Evolutionary conservation across 2,797 vertebrate genomes (phyloP).

Genomic region (Sebastes trivittatus): DNA sequence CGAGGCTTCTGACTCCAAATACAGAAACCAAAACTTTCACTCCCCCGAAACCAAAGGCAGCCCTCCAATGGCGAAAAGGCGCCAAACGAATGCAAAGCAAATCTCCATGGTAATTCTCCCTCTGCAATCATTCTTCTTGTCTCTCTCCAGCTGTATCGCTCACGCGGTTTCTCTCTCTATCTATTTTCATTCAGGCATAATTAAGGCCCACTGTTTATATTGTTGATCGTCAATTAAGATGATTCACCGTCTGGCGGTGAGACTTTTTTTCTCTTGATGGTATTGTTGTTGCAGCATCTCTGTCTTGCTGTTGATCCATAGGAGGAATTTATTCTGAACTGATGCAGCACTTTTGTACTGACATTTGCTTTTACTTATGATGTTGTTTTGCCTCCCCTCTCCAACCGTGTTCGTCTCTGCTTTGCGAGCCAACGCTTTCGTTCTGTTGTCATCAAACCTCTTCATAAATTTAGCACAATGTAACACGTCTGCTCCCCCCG

Average conservation of each 20-base stretch:
- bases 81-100: constrained; percentile 32
- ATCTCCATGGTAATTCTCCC: constrained; percentile 30
- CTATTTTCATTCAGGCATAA: constrained; percentile 67
- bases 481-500: constrained; percentile 5
- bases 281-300: constrained; percentile 44
- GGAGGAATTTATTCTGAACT: constrained; percentile 46
- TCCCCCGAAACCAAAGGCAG: constrained; percentile 38
- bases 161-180: constrained; percentile 40
- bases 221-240: constrained; percentile 73
- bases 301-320: constrained; percentile 41
- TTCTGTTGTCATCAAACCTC: constrained; percentile 42
- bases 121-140: constrained; percentile 41
- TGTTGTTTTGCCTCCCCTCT: constrained; percentile 30
- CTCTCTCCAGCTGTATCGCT: constrained; percentile 42
- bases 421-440: constrained; percentile 50
- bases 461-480: constrained; percentile 34
- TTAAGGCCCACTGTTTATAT: constrained; percentile 67
- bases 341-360: constrained; percentile 48
- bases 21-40: constrained; percentile 45
- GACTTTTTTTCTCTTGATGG: constrained; percentile 35
- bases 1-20: constrained; percentile 32
- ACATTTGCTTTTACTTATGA: constrained; percentile 50
- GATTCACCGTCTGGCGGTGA: constrained; percentile 59
- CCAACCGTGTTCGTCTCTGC: constrained; percentile 35
- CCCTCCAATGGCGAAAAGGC: neutral